A percentile compares a stretch with the other conserved stretches of the same genome.
These are phyloP conservation scores for Chironomus tepperi DNA, from an alignment of 1,140 invertebrate species.

Conservation along the genomic window DNA sequence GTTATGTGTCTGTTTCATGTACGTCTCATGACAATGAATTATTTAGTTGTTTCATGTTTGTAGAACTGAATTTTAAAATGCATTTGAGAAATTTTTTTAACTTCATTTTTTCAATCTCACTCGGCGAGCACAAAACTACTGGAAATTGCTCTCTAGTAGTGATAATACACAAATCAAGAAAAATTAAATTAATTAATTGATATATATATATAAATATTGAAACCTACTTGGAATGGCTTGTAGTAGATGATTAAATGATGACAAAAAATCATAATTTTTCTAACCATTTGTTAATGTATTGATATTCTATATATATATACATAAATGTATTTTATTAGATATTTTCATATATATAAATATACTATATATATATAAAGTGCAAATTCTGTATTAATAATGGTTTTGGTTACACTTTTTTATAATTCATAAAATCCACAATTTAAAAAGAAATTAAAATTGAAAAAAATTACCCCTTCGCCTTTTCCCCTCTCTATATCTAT, in stretches of 20 bases:
- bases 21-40: not conserved
- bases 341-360: not conserved
- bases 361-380: not conserved
- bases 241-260: not conserved
- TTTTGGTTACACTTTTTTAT: constrained; percentile 4
- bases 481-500: not conserved
- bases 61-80: not conserved
- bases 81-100: too few species aligned
- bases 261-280: not conserved
- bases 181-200: not conserved
- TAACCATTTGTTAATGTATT: constrained; percentile 2
- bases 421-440: not conserved
- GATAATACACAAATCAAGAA: too few species aligned
- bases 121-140: constrained; percentile 19
- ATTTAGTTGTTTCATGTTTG: not conserved
- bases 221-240: not conserved
- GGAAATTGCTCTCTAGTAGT: constrained; percentile 11
- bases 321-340: not conserved
- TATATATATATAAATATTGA: not conserved
- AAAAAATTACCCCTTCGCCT: not conserved
- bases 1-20: not conserved
- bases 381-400: constrained; percentile 14
- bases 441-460: not conserved
- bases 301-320: too few species aligned
- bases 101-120: not conserved